Conservation (phyloP, 2,113 vertebrate genomes). For the Nematolebias whitei region DNA sequence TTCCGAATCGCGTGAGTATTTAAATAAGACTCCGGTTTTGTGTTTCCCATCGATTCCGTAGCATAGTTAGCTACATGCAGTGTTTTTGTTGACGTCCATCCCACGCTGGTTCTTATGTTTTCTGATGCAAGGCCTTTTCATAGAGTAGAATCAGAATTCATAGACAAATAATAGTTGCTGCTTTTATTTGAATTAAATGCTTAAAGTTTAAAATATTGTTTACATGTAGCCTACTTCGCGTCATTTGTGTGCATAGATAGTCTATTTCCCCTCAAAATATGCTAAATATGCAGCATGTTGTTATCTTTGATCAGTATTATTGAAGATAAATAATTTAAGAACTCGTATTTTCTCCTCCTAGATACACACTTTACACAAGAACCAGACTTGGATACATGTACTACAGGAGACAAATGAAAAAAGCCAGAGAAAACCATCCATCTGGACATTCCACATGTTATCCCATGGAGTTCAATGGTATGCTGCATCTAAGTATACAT, state of each 20-base stretch:
- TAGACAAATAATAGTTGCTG: not conserved
- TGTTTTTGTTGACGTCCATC: not conserved
- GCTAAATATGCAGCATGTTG: not conserved
- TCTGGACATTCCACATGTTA: conserved; percentile 87
- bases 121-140: not conserved
- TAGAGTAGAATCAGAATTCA: too few relatives aligned
- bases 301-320: too few relatives aligned
- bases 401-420: conserved; percentile 92
- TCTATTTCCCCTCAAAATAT: not conserved
- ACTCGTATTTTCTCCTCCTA: conserved; percentile 46
- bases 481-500: conserved; percentile 29
- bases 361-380: conserved; percentile 92
- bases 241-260: too few relatives aligned
- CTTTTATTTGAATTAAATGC: not conserved
- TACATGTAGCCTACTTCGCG: too few relatives aligned
- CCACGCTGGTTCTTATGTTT: not conserved
- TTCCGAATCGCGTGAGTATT: conserved; percentile 84
- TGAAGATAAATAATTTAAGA: not conserved
- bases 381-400: conserved; percentile 95
- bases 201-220: too few relatives aligned
- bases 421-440: conserved; percentile 89
- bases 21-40: too few relatives aligned
- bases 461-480: conserved; percentile 85
- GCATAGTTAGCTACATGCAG: not conserved
- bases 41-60: not conserved